Evolutionary conservation across 2,797 vertebrate species (phyloP), one percentile per base, ranked within the genome.

Genomic region (Nannoperca australis): DNA sequence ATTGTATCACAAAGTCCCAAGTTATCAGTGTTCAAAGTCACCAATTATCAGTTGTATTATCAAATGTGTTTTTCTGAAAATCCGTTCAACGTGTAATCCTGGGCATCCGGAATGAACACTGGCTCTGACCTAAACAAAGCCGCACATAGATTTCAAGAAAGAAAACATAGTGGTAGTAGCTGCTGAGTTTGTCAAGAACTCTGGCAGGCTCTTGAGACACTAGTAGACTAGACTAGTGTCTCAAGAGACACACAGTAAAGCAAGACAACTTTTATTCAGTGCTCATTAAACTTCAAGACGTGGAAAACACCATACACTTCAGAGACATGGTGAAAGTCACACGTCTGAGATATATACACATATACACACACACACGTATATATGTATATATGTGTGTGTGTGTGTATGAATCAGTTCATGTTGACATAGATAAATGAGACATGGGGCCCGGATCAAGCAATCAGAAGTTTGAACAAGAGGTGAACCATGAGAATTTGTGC

Each of bases 361-460:
- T 27, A 27, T 27, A 27, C 24, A 27, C 24, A 27, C 24, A 27
- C 24, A 27, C 24, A 27, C 24, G 24, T 27, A 27, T 27, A 27
- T 27, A 27, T 27, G 24, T 27, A 27, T 27, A 27, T 27, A 27
- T 27, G 24, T 27, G 24, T 27, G 24, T 27, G 24, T 27, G 24
- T 27, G 24, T 27, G 24, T 27, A 27, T 27, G 24, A 27, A 27
- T 27, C 24, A 53, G 40, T 47, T 54, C 42, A 72, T 64, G 56
- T 76, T 81, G 76, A 78, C 78, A 72, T n/a, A 73, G 49, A 73
- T n/a, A 72, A 53, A 55, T 73, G 38, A 63, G 61, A 73, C 34
- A 38, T 38, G 51, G 8, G 34, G 17, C 9, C 30, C 18, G 27
- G 3, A 30, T 1, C 2, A 4, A 63, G 47, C 32, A 24, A 32